Percentiles rank a stretch among this genome's conserved stretches.
Evolutionary conservation across 2,113 vertebrate species (phyloP).

Genomic region (Pelvicachromis taeniatus): DNA sequence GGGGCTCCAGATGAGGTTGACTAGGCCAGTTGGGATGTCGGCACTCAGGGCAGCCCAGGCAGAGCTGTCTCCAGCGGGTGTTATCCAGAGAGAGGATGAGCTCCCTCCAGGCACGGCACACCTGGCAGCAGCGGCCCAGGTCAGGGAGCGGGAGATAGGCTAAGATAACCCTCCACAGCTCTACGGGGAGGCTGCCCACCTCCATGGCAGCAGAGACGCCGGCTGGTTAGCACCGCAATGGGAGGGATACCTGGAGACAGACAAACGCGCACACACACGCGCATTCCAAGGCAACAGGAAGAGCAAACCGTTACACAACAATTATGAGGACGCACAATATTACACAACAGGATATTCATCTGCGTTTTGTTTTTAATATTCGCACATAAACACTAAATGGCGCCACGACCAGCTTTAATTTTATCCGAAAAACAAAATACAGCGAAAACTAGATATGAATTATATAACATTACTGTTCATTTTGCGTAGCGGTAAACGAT

Average conservation of each 20-base stretch:
- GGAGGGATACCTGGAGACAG: constrained; percentile 34
- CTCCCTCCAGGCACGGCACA: constrained; percentile 82
- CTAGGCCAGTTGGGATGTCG: constrained; percentile 88
- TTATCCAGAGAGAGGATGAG: constrained; percentile 87
- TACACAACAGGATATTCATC: not conserved
- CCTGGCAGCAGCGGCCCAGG: constrained; percentile 84
- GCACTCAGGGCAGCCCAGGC: constrained; percentile 78
- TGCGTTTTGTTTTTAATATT: not conserved
- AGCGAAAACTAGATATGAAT: not conserved
- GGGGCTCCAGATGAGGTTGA: constrained; percentile 75
- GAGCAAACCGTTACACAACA: not conserved
- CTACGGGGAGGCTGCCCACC: constrained; percentile 72
- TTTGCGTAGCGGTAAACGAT: not conserved
- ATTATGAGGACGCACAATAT: not conserved
- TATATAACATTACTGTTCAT: not conserved
- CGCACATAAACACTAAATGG: not conserved
- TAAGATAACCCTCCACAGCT: constrained; percentile 85
- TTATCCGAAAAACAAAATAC: not conserved
- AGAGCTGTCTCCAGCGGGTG: constrained; percentile 87
- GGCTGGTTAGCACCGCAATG: not conserved
- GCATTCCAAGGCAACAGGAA: not conserved
- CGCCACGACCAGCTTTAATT: not conserved
- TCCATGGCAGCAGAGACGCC: constrained; percentile 73
- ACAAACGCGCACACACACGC: not conserved
- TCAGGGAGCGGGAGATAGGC: constrained; percentile 82